phyloP scores from a whole-genome alignment of 2,888 invertebrate genomes.

The Troglohyphantes excavatus region DNA sequence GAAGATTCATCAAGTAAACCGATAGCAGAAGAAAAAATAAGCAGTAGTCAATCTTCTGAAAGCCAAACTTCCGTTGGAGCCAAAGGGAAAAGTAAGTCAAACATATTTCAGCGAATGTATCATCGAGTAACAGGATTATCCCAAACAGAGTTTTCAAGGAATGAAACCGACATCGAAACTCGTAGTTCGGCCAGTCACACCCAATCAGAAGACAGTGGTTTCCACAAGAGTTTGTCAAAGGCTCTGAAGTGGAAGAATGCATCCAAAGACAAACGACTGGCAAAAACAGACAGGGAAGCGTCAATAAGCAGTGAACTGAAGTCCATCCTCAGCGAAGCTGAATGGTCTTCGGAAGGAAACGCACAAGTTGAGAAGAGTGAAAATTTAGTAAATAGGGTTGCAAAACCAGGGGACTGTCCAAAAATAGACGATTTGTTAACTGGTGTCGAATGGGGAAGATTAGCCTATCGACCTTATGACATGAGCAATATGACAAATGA shows the following conservation, averaged over 20 bases:
- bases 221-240: no score
- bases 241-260: no score
- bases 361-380: background rate
- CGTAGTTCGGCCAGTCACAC: background rate
- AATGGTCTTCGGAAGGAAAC: background rate
- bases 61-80: background rate
- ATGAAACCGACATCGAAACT: background rate
- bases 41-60: background rate
- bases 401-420: background rate
- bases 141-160: background rate
- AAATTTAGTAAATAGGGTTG: background rate
- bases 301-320: background rate
- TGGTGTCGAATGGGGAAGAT: background rate
- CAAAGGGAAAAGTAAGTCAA: background rate
- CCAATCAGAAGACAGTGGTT: background rate
- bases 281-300: background rate
- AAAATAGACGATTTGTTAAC: constrained; percentile 8
- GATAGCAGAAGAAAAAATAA: background rate
- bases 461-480: background rate
- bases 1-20: background rate
- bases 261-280: background rate
- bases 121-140: background rate
- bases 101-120: background rate
- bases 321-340: background rate
- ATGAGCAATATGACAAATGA: background rate